A percentile compares a stretch with the other conserved stretches of the same genome.
phyloP scores from a whole-genome alignment of 1,140 invertebrate species.

The Atopsyche davidsoni region DNA sequence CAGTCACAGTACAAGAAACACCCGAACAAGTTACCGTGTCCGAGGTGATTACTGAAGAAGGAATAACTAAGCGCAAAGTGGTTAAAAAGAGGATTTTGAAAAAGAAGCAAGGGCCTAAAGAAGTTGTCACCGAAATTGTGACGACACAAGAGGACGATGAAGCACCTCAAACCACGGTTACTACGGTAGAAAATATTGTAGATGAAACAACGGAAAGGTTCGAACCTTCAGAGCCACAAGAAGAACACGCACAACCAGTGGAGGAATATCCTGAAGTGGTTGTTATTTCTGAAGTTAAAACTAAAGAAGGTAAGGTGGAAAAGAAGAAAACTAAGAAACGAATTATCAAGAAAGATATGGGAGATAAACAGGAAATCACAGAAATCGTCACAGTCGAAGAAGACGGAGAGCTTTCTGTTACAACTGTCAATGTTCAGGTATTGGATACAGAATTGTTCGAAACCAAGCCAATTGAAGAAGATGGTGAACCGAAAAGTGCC shows the following conservation, averaged over 20 bases:
- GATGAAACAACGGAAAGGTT: slow-evolving; percentile 13
- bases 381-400: slow-evolving; percentile 35
- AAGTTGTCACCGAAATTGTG: slow-evolving; percentile 33
- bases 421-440: slow-evolving; percentile 28
- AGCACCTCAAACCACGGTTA: slow-evolving; percentile 29
- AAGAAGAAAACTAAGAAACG: slow-evolving; percentile 33
- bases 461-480: slow-evolving; percentile 37
- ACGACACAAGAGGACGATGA: slow-evolving; percentile 28
- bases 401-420: slow-evolving; percentile 35
- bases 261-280: slow-evolving; percentile 33
- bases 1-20: slow-evolving; percentile 20
- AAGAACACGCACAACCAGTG: slow-evolving; percentile 9
- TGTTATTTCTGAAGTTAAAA: slow-evolving; percentile 32
- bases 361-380: slow-evolving; percentile 33
- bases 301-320: slow-evolving; percentile 28
- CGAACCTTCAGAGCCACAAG: neutral
- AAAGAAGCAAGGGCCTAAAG: slow-evolving; percentile 33
- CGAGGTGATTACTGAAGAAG: slow-evolving; percentile 30
- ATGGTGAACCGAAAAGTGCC: slow-evolving; percentile 32
- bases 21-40: slow-evolving; percentile 29
- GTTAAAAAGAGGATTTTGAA: slow-evolving; percentile 33
- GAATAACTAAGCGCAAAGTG: slow-evolving; percentile 31
- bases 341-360: slow-evolving; percentile 33
- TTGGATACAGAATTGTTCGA: slow-evolving; percentile 17
- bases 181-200: slow-evolving; percentile 23